These are phyloP conservation scores for Drosophila anomalata DNA, from an alignment of 2,888 invertebrate species.

Conservation along the genomic window DNA sequence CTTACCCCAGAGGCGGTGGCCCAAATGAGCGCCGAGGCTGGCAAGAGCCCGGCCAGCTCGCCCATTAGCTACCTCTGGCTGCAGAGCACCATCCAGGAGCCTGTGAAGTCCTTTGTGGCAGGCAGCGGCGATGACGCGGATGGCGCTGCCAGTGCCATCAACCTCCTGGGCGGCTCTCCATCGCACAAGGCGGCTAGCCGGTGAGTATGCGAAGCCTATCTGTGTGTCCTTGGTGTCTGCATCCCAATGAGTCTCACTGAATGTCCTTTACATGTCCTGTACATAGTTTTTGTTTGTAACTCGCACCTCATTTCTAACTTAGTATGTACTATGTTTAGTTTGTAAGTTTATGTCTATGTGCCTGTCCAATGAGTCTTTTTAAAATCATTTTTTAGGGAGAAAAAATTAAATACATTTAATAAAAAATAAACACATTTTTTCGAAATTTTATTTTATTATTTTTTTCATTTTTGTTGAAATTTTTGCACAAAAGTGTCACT, in stretches of 20 bases:
- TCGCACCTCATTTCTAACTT: constrained; percentile 7
- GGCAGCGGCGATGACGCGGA: constrained; percentile 60
- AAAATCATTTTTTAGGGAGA: not conserved
- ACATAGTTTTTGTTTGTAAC: constrained; percentile 11
- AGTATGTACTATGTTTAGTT: constrained; percentile 5
- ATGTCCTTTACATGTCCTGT: constrained; percentile 1
- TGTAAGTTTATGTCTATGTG: constrained; percentile 28
- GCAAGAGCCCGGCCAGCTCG: constrained; percentile 83
- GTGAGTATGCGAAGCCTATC: constrained; percentile 59
- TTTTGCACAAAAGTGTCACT: too few species aligned
- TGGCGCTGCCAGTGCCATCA: constrained; percentile 39
- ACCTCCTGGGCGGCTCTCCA: constrained; percentile 59
- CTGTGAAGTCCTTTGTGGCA: constrained; percentile 79
- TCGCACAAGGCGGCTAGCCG: constrained; percentile 65
- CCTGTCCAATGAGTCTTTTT: constrained; percentile 28
- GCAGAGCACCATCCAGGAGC: constrained; percentile 84
- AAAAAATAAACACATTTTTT: not conserved
- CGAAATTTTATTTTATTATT: not conserved
- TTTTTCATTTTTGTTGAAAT: not conserved
- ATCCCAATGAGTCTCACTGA: not conserved
- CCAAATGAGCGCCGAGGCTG: constrained; percentile 49
- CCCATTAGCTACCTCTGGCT: constrained; percentile 85
- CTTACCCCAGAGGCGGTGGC: constrained; percentile 69
- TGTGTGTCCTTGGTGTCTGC: constrained; percentile 33
- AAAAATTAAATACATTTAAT: constrained; percentile 2